Evolutionary conservation across 2,888 invertebrate species (phyloP).

Genomic region (Diarsia rubi): DNA sequence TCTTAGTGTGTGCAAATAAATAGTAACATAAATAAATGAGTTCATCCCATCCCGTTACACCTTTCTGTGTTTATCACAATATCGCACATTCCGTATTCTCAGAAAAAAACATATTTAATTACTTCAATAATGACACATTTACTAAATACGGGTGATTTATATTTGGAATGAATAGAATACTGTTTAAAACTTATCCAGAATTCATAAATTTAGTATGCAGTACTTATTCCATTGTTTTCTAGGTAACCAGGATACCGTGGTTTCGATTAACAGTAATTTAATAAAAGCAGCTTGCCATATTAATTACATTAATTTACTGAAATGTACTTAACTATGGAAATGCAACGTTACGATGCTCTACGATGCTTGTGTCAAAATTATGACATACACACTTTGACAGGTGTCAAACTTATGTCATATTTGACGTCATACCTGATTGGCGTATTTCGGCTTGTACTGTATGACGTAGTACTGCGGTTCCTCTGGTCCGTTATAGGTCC

Average conservation of each 20-base stretch:
- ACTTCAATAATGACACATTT: neutral
- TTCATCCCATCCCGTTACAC: neutral
- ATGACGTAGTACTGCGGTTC: conserved; percentile 99
- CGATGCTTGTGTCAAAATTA: neutral
- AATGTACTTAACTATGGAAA: neutral
- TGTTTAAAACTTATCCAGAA: neutral
- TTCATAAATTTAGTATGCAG: neutral
- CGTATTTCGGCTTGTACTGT: conserved; percentile 98
- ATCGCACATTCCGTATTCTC: neutral
- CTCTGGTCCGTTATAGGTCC: conserved; percentile 97
- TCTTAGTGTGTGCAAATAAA: too few species aligned
- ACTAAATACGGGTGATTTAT: neutral
- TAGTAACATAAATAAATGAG: neutral
- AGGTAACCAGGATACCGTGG: neutral
- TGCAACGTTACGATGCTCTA: neutral
- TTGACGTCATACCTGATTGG: conserved; percentile 92
- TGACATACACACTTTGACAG: conserved; percentile 3
- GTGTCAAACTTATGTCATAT: neutral
- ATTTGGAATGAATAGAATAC: neutral
- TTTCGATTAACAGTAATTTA: neutral
- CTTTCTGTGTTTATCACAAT: neutral
- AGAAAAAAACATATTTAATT: neutral
- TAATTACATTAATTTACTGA: neutral
- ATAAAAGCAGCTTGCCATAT: neutral
- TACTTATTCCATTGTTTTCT: conserved; percentile 6